Evolutionary conservation across 2,113 vertebrate species (phyloP).

Genomic region (Sinosuthora webbiana): DNA sequence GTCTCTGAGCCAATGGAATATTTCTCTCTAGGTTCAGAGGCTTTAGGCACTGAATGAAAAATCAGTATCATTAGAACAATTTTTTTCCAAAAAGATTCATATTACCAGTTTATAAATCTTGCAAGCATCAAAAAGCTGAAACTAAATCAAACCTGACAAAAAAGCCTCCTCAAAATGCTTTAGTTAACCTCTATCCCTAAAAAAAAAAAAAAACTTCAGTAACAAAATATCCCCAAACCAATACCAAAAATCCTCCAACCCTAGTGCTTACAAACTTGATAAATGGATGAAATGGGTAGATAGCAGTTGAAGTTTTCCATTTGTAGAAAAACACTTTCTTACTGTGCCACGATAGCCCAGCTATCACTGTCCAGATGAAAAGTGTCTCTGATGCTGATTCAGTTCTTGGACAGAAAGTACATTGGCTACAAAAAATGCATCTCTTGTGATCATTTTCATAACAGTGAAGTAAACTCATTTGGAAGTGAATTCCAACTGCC

Average conservation of each 20-base stretch:
- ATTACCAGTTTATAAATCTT: neutral
- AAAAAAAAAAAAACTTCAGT: neutral
- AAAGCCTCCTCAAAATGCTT: neutral
- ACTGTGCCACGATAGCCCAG: neutral
- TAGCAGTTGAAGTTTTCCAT: neutral
- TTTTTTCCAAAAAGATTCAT: neutral
- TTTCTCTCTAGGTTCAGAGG: neutral
- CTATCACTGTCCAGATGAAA: neutral
- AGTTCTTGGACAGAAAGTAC: slow-evolving; percentile 1
- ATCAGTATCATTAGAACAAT: neutral
- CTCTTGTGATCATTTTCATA: neutral
- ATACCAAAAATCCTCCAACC: fast-evolving
- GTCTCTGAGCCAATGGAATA: neutral
- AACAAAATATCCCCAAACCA: neutral
- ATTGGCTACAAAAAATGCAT: neutral
- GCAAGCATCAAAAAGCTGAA: neutral
- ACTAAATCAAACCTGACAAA: neutral
- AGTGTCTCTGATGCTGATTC: slow-evolving; percentile 14
- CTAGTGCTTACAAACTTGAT: neutral
- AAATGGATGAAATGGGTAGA: neutral
- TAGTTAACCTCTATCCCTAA: neutral
- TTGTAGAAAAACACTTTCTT: neutral
- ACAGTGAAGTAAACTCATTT: neutral
- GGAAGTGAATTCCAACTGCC: neutral
- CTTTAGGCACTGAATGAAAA: neutral